Evolutionary conservation across 2,797 vertebrate genomes (phyloP).

Genomic region (Gambusia yucatana): DNA sequence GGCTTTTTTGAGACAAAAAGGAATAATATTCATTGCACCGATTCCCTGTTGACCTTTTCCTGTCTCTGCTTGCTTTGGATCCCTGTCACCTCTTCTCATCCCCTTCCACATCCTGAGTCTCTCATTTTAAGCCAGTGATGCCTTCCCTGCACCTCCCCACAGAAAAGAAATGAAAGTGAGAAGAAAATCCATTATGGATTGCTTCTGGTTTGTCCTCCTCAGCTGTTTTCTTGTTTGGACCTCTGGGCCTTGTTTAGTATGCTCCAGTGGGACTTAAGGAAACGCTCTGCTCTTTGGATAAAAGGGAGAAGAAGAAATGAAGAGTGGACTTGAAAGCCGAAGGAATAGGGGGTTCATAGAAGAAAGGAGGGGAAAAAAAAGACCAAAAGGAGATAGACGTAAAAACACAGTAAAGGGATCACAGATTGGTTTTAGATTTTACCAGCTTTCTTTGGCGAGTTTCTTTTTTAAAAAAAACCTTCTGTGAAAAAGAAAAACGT

Average conservation of each 20-base stretch:
- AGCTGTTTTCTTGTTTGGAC: slow-evolving; percentile 68
- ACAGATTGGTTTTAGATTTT: slow-evolving; percentile 28
- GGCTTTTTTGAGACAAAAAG: slow-evolving; percentile 35
- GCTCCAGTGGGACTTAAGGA: slow-evolving; percentile 37
- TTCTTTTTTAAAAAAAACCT: slow-evolving; percentile 27
- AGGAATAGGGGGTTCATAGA: background rate
- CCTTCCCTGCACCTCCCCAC: slow-evolving; percentile 48
- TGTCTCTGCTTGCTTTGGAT: slow-evolving; percentile 23
- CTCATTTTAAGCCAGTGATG: slow-evolving; percentile 60
- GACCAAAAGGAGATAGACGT: background rate
- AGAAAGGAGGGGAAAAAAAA: slow-evolving; percentile 1
- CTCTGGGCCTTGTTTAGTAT: slow-evolving; percentile 62
- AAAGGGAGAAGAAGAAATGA: background rate
- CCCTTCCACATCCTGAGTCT: slow-evolving; percentile 9
- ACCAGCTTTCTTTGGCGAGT: slow-evolving; percentile 22
- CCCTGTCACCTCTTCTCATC: slow-evolving; percentile 18
- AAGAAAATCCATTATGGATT: slow-evolving; percentile 74
- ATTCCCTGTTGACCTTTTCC: slow-evolving; percentile 26
- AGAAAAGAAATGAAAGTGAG: slow-evolving; percentile 62
- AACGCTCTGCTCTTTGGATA: slow-evolving; percentile 44
- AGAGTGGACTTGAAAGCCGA: background rate
- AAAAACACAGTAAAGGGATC: slow-evolving; percentile 9
- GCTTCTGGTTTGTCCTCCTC: slow-evolving; percentile 59
- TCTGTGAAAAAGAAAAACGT: slow-evolving; percentile 41
- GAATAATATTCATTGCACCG: slow-evolving; percentile 43